Base-by-base conservation (phyloP, 2,888 invertebrate species). In the Calliopum simillimum region DNA sequence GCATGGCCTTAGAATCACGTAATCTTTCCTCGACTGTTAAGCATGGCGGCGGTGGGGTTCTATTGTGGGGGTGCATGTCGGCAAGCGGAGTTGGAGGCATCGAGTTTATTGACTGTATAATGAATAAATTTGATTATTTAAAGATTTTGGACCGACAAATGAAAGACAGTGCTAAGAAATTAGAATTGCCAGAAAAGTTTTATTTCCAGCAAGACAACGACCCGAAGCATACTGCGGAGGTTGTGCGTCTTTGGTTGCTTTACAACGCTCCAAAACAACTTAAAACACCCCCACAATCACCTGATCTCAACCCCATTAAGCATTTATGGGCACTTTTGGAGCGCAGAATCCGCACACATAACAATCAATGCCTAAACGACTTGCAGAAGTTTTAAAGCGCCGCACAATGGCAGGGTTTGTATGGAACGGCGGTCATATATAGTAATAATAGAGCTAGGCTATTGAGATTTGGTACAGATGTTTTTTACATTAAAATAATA, bases 1-100 rank as follows among this genome's bases (percentile, higher is more conserved):
- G 63, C 25, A 71, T 58, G 19, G 68, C 66, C 4, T 74, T 73
- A 64, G 71, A 73, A 70, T 69, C 69, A 72, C 64, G 73, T 73
- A 74, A 73, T 62, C 23, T 56, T 56, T 56, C 1, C 4, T 56
- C 56, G 56, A 56, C 25, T 56, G 25, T 56, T 25, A 56, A 56
- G 56, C 25, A 56, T 56, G 56, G 56, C 33, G 56, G 56, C 33
- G 56, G 25, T 25, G 56, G 25, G 33, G 56, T 56, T 53, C 53
- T 53, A 53, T 53, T 53, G 51, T 51, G 51, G 51, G 51, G 6
- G 53, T 43, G 5, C 16, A 33, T 16, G 41, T 59, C 44, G 6
- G 21, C 3, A 61, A 44, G 44, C 44, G 61, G 21, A 61, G 21
- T 44, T 61, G 44, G 46, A 44, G 61, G 44, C 19, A 61, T 44